Evolutionary conservation across 2,797 vertebrate species (phyloP), one percentile per base, ranked within the genome.

Genomic region (Pipistrellus pygmaeus): DNA sequence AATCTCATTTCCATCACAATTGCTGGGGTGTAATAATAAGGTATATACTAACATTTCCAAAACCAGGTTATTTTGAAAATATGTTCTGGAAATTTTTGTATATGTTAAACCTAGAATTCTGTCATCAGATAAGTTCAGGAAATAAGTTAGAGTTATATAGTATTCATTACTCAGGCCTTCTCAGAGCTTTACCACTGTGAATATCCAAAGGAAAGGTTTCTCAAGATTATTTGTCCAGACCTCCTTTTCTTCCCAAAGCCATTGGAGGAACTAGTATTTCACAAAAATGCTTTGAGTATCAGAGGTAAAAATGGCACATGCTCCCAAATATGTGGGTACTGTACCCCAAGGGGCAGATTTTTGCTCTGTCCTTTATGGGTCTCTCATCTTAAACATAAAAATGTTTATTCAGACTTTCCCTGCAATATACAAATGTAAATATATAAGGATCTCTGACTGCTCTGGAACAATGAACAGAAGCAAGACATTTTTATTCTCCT

Each of bases 391-490:
- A 80, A 91, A 83, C 41, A 12, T 23, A 89, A 78, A 78, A 35
- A 86, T 8, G 5, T 46, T 88, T 78, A 73, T 44, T 35, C 57
- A 85, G 11, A 41, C 32, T 53, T 14, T 46, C 15, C 44, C 10
- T 48, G 20, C 2, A 30, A 80, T 57, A 35, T 38, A n/a, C n/a
- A 78, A 81, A 2, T 13, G 35, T 78, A 77, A 77, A 62, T 27
- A 53, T 75, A 60, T 62, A 88, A 68, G 51, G 21, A 89, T 32
- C 27, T 53, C n/a, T 20, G 66, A 9, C 20, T 1, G 25, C 20
- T 46, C 38, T 82, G 84, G 68, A 80, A 69, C 78, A 83, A 51
- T 20, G 27, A 32, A 72, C 46, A 94, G 44, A 93, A 62, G 57
- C 20, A 53, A 48, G 53, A 10, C 21, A n/a, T 38, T 78, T 95